Conservation (phyloP, 2,888 invertebrate species). For the Antheraea assamensis region DNA sequence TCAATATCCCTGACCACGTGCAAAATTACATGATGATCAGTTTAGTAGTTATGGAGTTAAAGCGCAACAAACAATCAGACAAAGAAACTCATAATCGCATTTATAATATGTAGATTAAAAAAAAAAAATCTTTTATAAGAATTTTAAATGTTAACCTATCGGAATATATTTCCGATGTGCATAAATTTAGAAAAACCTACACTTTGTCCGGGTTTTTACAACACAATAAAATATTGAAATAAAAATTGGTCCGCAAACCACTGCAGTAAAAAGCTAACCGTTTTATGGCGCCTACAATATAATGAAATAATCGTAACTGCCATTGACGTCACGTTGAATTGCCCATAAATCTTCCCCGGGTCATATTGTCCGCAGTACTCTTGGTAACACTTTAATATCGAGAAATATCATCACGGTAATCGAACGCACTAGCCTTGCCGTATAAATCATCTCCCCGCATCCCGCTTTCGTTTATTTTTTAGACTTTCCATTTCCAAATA, state of each 20-base stretch:
- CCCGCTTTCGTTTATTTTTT: slow-evolving; percentile 78
- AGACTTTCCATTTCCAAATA: slow-evolving; percentile 82
- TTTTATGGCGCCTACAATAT: slow-evolving; percentile 81
- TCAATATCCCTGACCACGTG: too few relatives aligned
- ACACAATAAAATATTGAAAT: slow-evolving; percentile 79
- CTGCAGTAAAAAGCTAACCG: slow-evolving; percentile 76
- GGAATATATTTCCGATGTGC: background rate
- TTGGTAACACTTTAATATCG: slow-evolving; percentile 82
- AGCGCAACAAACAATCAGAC: too few relatives aligned
- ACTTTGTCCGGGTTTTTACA: slow-evolving; percentile 64
- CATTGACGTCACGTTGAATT: slow-evolving; percentile 77
- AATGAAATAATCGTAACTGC: slow-evolving; percentile 82
- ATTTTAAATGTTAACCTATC: background rate
- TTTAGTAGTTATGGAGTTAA: too few relatives aligned
- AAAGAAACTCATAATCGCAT: too few relatives aligned
- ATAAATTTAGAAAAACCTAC: slow-evolving; percentile 42
- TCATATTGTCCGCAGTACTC: slow-evolving; percentile 81
- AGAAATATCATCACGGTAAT: slow-evolving; percentile 81
- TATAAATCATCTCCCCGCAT: slow-evolving; percentile 77
- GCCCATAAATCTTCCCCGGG: slow-evolving; percentile 80
- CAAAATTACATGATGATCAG: too few relatives aligned
- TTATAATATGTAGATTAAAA: too few relatives aligned
- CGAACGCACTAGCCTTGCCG: slow-evolving; percentile 73
- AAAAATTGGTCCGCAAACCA: slow-evolving; percentile 69
- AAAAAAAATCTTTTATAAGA: too few relatives aligned